Evolutionary conservation across 2,797 vertebrate species (phyloP).

Genomic region (Phyllotis vaccarum): DNA sequence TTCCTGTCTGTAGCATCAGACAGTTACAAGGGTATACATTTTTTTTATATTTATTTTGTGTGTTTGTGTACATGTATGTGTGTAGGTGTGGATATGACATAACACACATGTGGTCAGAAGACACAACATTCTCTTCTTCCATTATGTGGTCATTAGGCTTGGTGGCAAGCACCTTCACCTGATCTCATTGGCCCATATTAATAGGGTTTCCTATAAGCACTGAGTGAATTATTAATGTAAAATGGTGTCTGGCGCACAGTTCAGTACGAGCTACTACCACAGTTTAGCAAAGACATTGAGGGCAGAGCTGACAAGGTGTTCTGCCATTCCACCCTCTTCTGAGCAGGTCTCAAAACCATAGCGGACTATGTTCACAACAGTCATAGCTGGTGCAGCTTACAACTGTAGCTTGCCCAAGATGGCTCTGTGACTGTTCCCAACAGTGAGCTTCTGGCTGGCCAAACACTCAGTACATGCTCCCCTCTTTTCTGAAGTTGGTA

Average conservation of each 20-base stretch:
- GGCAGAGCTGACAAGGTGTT: not conserved
- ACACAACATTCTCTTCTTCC: not conserved
- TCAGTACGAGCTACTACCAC: not conserved
- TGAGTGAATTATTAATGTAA: not conserved
- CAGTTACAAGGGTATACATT: not conserved
- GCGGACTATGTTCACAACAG: not conserved
- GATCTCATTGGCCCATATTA: not conserved
- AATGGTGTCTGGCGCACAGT: not conserved
- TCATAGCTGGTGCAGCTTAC: not conserved
- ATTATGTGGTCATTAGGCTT: not conserved
- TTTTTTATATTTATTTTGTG: not conserved
- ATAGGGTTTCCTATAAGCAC: not conserved
- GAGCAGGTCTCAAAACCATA: not conserved
- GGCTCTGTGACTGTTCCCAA: not conserved
- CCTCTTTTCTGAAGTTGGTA: not conserved
- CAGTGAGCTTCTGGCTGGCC: not conserved
- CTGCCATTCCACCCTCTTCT: not conserved
- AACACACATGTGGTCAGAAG: not conserved
- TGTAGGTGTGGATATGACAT: not conserved
- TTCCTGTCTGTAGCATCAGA: not conserved
- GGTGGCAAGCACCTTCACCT: not conserved
- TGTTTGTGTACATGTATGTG: not conserved
- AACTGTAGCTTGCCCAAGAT: not conserved
- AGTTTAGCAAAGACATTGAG: not conserved
- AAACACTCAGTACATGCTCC: not conserved